A percentile compares a stretch with the other conserved stretches of the same genome.
Evolutionary conservation across 2,888 invertebrate species (phyloP).

Genomic region (Drosophila quinaria): DNA sequence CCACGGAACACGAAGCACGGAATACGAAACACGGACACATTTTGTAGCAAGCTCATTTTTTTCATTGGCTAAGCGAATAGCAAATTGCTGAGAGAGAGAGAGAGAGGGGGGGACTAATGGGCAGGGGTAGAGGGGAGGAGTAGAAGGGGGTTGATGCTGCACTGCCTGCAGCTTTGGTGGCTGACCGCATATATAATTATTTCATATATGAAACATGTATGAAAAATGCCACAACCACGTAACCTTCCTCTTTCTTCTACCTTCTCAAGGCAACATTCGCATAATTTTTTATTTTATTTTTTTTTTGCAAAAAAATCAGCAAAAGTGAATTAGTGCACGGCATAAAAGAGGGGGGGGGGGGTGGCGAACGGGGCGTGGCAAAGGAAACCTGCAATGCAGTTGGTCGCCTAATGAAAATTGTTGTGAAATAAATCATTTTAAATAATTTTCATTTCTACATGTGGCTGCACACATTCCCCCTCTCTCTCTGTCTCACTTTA

Average conservation of each 20-base stretch:
- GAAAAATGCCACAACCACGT: constrained; percentile 29
- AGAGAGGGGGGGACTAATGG: background rate
- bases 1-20: constrained; percentile 61
- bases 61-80: constrained; percentile 60
- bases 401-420: constrained; percentile 75
- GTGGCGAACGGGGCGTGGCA: background rate
- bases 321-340: constrained; percentile 77
- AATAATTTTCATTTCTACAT: constrained; percentile 74
- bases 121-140: background rate
- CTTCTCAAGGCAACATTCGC: constrained; percentile 59
- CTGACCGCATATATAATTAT: constrained; percentile 80
- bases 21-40: constrained; percentile 57
- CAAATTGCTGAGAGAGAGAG: constrained; percentile 34
- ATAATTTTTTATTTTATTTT: constrained; percentile 26
- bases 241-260: background rate
- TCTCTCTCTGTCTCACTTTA: background rate
- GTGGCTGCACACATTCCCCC: constrained; percentile 52
- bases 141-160: constrained; percentile 40
- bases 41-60: constrained; percentile 41
- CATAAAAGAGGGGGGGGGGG: background rate
- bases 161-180: constrained; percentile 67
- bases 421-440: constrained; percentile 80
- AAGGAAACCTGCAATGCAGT: constrained; percentile 68
- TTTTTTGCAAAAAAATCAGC: constrained; percentile 68
- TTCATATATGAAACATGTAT: constrained; percentile 76